Evolutionary conservation across 2,797 vertebrate species (phyloP).

Genomic region (Mus caroli): DNA sequence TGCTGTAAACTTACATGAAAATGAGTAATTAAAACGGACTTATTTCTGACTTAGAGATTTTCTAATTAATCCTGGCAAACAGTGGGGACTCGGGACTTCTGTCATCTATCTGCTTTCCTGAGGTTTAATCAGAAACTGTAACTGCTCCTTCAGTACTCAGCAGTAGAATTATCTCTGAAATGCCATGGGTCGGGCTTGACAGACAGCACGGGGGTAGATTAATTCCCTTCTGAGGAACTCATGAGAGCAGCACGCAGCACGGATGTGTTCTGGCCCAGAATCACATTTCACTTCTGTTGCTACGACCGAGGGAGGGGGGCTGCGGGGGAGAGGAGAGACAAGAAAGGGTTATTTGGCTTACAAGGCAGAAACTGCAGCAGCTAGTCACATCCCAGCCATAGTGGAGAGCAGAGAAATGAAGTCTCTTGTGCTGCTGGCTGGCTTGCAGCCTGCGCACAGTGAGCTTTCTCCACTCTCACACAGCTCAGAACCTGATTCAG

Average conservation of each 20-base stretch:
- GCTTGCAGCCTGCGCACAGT: background rate
- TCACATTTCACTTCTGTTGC: background rate
- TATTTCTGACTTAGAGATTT: constrained; percentile 62
- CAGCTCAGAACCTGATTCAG: background rate
- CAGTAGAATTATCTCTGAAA: constrained; percentile 69
- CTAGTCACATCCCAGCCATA: background rate
- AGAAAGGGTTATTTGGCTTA: no score
- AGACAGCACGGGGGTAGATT: background rate
- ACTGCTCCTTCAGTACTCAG: constrained; percentile 38
- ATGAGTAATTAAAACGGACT: constrained; percentile 63
- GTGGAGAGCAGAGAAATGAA: background rate
- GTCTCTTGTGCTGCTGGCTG: no score
- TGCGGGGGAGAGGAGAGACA: no score
- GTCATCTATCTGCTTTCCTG: constrained; percentile 31
- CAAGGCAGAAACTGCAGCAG: background rate
- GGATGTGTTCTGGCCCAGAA: constrained; percentile 20
- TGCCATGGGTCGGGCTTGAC: constrained; percentile 18
- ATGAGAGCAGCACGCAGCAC: background rate
- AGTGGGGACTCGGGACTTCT: constrained; percentile 27
- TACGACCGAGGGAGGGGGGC: background rate
- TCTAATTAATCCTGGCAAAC: constrained; percentile 64
- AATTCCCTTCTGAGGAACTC: constrained; percentile 62
- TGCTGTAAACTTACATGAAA: constrained; percentile 54
- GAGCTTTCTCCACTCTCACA: background rate
- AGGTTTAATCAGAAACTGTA: constrained; percentile 48